Conservation (phyloP, 2,797 vertebrate genomes). For the Neoniphon sammara region DNA sequence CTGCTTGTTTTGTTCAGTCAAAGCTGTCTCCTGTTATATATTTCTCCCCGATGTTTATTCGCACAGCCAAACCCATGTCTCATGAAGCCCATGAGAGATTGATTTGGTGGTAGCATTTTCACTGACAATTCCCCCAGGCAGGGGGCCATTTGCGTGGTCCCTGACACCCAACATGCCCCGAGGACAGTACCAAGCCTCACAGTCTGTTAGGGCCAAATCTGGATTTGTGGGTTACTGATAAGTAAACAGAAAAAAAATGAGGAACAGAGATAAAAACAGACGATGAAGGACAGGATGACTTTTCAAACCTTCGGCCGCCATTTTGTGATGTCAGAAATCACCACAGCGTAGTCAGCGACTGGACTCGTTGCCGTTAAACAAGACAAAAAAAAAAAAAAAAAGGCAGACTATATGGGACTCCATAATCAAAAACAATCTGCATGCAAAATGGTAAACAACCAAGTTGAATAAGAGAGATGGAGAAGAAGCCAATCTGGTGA, state of each 20-base stretch:
- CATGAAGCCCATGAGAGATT: slow-evolving; percentile 74
- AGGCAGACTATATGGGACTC: slow-evolving; percentile 58
- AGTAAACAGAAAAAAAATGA: slow-evolving; percentile 65
- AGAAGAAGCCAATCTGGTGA: slow-evolving; percentile 77
- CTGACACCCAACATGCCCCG: slow-evolving; percentile 73
- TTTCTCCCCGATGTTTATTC: slow-evolving; percentile 56
- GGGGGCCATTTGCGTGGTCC: slow-evolving; percentile 70
- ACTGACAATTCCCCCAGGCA: slow-evolving; percentile 79
- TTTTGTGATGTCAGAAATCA: slow-evolving; percentile 65
- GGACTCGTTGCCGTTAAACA: slow-evolving; percentile 53
- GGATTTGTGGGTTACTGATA: slow-evolving; percentile 79
- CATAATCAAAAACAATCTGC: slow-evolving; percentile 76
- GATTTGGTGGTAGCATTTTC: slow-evolving; percentile 78
- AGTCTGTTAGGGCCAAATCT: slow-evolving; percentile 76
- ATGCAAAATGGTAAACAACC: slow-evolving; percentile 82
- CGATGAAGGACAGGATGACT: slow-evolving; percentile 78
- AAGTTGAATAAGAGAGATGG: slow-evolving; percentile 72
- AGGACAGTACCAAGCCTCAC: slow-evolving; percentile 66
- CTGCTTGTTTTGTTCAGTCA: not conserved
- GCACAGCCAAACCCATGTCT: slow-evolving; percentile 65
- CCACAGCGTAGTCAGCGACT: not conserved
- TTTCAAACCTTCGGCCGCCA: slow-evolving; percentile 70
- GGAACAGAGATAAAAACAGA: slow-evolving; percentile 72
- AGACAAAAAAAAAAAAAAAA: slow-evolving; percentile 50
- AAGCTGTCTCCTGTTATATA: slow-evolving; percentile 23